A percentile compares a stretch with the other conserved stretches of the same genome.
phyloP scores from a whole-genome alignment of 2,113 vertebrate species.

The Passer domesticus region DNA sequence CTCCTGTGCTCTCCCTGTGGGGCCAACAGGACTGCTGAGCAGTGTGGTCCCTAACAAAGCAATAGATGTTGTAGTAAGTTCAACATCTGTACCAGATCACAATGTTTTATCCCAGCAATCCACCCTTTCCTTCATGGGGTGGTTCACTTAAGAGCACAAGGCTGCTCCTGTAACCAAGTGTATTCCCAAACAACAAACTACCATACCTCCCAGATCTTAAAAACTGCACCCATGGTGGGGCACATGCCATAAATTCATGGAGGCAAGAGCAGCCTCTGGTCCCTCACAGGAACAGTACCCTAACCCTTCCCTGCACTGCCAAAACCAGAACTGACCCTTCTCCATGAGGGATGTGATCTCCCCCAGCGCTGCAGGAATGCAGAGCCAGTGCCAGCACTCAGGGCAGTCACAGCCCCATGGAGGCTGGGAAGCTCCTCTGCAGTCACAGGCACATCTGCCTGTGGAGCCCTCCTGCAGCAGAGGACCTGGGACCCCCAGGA shows the following conservation, averaged over 20 bases:
- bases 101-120: background rate
- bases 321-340: background rate
- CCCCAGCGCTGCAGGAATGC: background rate
- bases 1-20: background rate
- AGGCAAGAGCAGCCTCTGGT: background rate
- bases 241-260: background rate
- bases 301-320: background rate
- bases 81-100: background rate
- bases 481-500: fast-evolving
- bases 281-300: background rate
- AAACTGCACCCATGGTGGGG: background rate
- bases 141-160: background rate
- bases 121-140: background rate
- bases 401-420: background rate
- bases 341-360: background rate
- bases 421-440: background rate
- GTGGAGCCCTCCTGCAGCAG: background rate
- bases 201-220: background rate
- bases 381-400: background rate
- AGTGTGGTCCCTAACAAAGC: background rate
- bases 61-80: background rate
- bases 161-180: background rate
- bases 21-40: background rate
- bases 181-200: background rate
- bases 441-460: background rate